A percentile compares a stretch with the other conserved stretches of the same genome.
Conservation (phyloP, 2,113 vertebrate genomes). For the Propithecus coquereli region DNA sequence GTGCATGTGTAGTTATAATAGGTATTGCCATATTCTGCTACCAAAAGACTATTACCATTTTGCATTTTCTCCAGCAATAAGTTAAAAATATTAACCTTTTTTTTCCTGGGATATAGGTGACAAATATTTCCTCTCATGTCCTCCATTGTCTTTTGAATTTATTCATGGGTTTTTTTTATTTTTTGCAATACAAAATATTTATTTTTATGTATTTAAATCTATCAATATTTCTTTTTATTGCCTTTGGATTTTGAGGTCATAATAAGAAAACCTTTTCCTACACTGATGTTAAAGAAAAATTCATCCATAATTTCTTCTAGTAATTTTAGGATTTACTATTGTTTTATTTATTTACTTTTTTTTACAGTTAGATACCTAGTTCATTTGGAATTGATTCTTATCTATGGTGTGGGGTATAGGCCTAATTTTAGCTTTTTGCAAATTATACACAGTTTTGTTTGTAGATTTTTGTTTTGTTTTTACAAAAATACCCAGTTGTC, state of each 20-base stretch:
- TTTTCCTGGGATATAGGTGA: neutral
- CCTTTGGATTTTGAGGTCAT: neutral
- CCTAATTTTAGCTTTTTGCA: neutral
- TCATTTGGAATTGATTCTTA: neutral
- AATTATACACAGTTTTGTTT: neutral
- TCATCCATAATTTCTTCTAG: neutral
- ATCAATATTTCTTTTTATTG: neutral
- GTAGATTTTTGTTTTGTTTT: neutral
- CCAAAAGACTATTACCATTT: neutral
- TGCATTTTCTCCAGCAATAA: neutral
- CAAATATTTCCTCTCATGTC: neutral
- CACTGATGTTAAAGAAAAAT: neutral
- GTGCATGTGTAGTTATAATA: neutral
- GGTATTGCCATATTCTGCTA: too few species aligned
- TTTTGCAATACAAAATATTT: neutral
- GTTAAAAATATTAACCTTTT: neutral
- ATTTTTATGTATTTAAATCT: neutral
- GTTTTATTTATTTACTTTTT: neutral
- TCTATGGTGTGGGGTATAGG: neutral
- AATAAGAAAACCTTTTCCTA: neutral
- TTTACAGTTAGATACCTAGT: neutral
- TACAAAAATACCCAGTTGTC: neutral
- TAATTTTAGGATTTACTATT: neutral
- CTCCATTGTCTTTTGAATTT: neutral
- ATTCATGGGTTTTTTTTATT: neutral